A percentile compares a stretch with the other conserved stretches of the same genome.
Evolutionary conservation across 2,113 vertebrate species (phyloP).

Genomic region (Pseudorectes ferrugineus): DNA sequence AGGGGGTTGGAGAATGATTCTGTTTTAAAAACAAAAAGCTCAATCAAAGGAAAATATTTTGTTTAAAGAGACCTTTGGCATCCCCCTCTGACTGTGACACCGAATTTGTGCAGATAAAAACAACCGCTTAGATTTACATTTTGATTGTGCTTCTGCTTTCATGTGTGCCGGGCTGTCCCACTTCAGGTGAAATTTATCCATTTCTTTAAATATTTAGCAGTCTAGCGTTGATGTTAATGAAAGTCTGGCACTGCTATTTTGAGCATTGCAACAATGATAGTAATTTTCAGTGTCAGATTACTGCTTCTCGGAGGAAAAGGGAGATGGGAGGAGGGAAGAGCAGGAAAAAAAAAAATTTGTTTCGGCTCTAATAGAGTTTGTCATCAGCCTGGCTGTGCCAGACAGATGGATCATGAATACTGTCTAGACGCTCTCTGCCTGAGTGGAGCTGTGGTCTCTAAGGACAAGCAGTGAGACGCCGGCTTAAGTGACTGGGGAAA

Average conservation of each 20-base stretch:
- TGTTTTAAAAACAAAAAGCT: conserved; percentile 68
- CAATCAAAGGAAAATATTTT: conserved; percentile 69
- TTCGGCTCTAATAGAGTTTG: conserved; percentile 90
- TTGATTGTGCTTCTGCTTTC: conserved; percentile 68
- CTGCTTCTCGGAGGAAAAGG: conserved; percentile 77
- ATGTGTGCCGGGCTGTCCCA: conserved; percentile 66
- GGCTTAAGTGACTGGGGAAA: conserved; percentile 76
- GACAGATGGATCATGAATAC: conserved; percentile 99
- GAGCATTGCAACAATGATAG: conserved; percentile 88
- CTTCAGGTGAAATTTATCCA: conserved; percentile 81
- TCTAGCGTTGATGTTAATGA: conserved; percentile 94
- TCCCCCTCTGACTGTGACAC: conserved; percentile 59
- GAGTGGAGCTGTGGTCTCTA: conserved; percentile 79
- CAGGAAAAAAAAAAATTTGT: conserved; percentile 62
- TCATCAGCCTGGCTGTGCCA: conserved; percentile 89
- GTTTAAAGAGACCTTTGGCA: conserved; percentile 64
- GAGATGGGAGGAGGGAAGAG: conserved; percentile 62
- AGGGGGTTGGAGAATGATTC: conserved; percentile 56
- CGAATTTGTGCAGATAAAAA: conserved; percentile 63
- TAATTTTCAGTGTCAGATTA: conserved; percentile 90
- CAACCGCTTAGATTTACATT: conserved; percentile 69
- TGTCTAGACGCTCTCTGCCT: conserved; percentile 92
- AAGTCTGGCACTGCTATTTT: conserved; percentile 86
- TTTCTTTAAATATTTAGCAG: conserved; percentile 95
- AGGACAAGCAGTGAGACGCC: conserved; percentile 75